Base-by-base conservation (phyloP, 2,113 vertebrate species). In the Amia ocellicauda region DNA sequence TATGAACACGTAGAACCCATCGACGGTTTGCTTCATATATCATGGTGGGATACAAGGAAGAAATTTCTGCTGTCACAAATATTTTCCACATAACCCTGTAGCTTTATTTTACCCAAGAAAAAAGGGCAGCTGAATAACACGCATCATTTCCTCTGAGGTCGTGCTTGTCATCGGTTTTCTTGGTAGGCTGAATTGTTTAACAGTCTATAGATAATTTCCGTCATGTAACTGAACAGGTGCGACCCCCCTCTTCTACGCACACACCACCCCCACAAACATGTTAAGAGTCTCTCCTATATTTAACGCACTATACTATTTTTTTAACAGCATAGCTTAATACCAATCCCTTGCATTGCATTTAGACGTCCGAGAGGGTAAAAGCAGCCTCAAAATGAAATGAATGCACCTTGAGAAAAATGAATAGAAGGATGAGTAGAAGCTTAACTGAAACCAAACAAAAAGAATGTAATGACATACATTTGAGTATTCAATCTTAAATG, bases 51-150 rank as follows among this genome's bases (percentile, higher is more conserved):
- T 68, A 49, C 58, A 67, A 49, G 42, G 54, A 73, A 73, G 52
- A 66, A 60, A 73, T 71, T 69, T 63, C 66, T 65, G 41, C 58
- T 67, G 24, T 58, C 62, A 66, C 51, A 69, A 61, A 66, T 70
- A 64, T 68, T 24, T 55, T 50, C 60, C 4, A 42, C 31, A 23
- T 31, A 43, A 51, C 56, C 19, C 36, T 50, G 17, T 51, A 45
- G 20, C 58, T 54, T 53, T 26, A 13, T 51, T 61, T 43, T 49
- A 28, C 13, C 49, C 9, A 52, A 51, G 40, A 24, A 27, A 28
- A n/a, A 20, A 23, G 24, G 27, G 22, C 45, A 40, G 47, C 13
- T 20, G 52, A 60, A 52, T 28, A 50, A 19, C 53, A 58, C 51
- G 42, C 43, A 45, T 69, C 31, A 56, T 61, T 69, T 5, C 5